phyloP scores from a whole-genome alignment of 2,888 invertebrate species.

The Melitaea athalia region DNA sequence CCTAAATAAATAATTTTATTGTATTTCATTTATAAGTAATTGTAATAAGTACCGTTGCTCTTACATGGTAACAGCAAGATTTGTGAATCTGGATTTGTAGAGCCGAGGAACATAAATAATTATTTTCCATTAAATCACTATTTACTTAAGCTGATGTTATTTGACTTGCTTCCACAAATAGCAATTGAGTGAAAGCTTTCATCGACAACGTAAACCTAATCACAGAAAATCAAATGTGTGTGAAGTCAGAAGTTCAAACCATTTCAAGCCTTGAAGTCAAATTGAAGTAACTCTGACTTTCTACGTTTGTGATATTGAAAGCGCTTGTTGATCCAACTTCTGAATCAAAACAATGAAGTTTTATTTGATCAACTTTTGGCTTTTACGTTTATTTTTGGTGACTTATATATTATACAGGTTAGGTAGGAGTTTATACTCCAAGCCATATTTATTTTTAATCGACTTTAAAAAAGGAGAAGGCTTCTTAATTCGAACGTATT shows the following conservation, averaged over 20 bases:
- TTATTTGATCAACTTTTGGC: neutral
- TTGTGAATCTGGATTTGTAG: neutral
- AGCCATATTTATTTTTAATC: no score
- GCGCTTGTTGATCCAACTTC: constrained; percentile 23
- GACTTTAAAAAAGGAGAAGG: no score
- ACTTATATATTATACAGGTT: neutral
- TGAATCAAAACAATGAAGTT: neutral
- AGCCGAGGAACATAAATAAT: neutral
- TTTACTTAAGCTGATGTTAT: constrained; percentile 16
- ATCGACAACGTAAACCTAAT: constrained; percentile 64
- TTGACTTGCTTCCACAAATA: constrained; percentile 42
- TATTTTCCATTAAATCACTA: constrained; percentile 12
- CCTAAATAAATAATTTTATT: no score
- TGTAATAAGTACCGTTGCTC: neutral
- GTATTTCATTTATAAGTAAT: no score
- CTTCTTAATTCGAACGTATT: no score
- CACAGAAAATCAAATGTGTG: constrained; percentile 62
- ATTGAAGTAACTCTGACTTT: constrained; percentile 26
- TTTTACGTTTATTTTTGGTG: neutral
- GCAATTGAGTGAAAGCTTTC: constrained; percentile 51
- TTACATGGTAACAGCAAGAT: neutral
- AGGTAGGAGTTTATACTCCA: no score
- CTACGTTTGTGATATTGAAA: constrained; percentile 31
- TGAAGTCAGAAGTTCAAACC: constrained; percentile 35
- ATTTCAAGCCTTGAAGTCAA: constrained; percentile 33